These are phyloP conservation scores for Palythoa heliodiscus DNA, from an alignment of 92 coral and sea anemone genomes.

Conservation along the genomic window DNA sequence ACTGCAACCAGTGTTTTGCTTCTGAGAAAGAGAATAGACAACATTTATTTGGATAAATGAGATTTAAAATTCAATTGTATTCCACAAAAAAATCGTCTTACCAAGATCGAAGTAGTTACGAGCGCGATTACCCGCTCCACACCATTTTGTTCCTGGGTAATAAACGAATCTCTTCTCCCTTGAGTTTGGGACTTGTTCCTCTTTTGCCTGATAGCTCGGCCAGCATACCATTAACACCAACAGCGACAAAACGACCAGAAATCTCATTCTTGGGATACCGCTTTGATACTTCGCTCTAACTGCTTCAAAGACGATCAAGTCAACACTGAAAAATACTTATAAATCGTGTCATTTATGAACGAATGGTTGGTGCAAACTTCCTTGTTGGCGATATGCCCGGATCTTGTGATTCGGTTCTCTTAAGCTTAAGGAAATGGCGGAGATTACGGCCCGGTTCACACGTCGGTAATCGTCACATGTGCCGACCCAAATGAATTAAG, in stretches of 20 bases:
- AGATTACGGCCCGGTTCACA: too few species aligned
- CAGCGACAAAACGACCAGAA: background rate
- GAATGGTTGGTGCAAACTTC: too few species aligned
- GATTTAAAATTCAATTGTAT: background rate
- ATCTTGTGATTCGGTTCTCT: too few species aligned
- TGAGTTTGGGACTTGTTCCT: background rate
- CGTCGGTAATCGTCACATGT: too few species aligned
- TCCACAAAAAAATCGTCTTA: background rate
- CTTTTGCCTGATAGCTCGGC: background rate
- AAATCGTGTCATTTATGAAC: too few species aligned
- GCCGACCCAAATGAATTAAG: too few species aligned
- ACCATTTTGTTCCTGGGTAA: constrained; percentile 23
- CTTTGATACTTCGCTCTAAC: background rate
- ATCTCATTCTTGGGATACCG: background rate
- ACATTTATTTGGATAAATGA: too few species aligned
- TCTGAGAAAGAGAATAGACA: too few species aligned
- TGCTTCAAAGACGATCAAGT: background rate
- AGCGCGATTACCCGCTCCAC: constrained; percentile 16
- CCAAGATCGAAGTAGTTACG: constrained; percentile 17
- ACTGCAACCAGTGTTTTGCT: too few species aligned
- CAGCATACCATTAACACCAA: constrained; percentile 1
- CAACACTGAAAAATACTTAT: too few species aligned
- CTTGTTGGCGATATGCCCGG: too few species aligned
- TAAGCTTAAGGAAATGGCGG: too few species aligned
- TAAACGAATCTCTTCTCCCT: background rate